These are phyloP conservation scores for Drosophila niveifrons DNA, from an alignment of 2,888 invertebrate genomes.

Conservation along the genomic window DNA sequence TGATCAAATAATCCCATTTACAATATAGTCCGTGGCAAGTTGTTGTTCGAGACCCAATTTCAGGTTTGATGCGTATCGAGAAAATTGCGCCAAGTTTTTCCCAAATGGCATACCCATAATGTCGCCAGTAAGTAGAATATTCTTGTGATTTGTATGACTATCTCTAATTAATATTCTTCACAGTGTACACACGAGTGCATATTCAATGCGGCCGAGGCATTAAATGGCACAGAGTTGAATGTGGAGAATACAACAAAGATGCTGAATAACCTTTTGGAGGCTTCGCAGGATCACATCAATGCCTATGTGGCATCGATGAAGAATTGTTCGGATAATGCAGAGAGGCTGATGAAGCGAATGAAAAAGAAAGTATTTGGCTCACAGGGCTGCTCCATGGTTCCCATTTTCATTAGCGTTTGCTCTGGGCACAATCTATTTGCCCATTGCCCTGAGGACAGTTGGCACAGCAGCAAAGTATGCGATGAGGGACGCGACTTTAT, in stretches of 20 bases:
- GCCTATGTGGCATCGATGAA: constrained; percentile 43
- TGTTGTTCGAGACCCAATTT: constrained; percentile 55
- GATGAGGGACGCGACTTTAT: constrained; percentile 41
- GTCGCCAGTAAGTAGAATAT: constrained; percentile 54
- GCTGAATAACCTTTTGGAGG: constrained; percentile 35
- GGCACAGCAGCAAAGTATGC: constrained; percentile 48
- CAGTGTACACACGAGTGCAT: constrained; percentile 63
- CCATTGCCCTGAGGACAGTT: constrained; percentile 57
- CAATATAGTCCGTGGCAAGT: background rate
- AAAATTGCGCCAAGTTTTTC: constrained; percentile 44
- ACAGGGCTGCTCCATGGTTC: constrained; percentile 40
- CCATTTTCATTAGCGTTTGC: constrained; percentile 49
- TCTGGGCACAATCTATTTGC: constrained; percentile 37
- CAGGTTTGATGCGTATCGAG: constrained; percentile 29
- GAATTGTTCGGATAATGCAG: constrained; percentile 39
- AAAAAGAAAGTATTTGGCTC: background rate
- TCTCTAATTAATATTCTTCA: background rate
- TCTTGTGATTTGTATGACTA: too few species aligned
- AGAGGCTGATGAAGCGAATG: constrained; percentile 13
- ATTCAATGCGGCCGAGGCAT: constrained; percentile 37
- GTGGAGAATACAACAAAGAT: constrained; percentile 38
- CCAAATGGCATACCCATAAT: background rate
- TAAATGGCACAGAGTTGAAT: constrained; percentile 41
- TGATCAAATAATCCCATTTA: too few species aligned
- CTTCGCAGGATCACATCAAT: constrained; percentile 38